A percentile compares a stretch with the other conserved stretches of the same genome.
phyloP scores from a whole-genome alignment of 1,140 invertebrate genomes.

The Lineus longissimus region DNA sequence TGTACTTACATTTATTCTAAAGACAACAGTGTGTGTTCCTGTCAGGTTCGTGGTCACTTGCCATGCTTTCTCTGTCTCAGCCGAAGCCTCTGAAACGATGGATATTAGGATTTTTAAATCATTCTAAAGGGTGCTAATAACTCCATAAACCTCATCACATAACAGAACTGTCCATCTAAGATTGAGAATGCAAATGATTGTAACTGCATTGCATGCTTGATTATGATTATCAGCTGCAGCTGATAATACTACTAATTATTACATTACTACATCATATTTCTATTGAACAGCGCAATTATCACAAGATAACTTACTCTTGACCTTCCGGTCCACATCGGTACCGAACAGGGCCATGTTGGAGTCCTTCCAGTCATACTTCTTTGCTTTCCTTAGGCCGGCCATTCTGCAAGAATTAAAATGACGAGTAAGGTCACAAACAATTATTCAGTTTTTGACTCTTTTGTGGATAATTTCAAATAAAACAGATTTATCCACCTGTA shows the following conservation, averaged over 20 bases:
- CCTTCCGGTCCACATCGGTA: conserved; percentile 31
- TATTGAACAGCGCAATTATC: not conserved
- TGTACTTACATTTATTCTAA: conserved; percentile 2
- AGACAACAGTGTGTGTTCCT: not conserved
- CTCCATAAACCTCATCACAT: no score
- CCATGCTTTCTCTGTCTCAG: conserved; percentile 29
- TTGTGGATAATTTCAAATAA: no score
- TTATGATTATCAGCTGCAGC: no score
- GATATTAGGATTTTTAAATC: not conserved
- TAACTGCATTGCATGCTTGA: no score
- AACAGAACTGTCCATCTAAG: no score
- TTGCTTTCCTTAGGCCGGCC: conserved; percentile 31
- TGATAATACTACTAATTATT: no score
- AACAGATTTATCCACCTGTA: no score
- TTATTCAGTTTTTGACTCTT: no score
- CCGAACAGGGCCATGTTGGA: conserved; percentile 42
- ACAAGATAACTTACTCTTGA: conserved; percentile 39
- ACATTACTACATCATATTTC: no score
- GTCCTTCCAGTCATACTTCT: conserved; percentile 48
- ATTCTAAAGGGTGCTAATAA: no score
- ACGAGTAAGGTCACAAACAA: no score
- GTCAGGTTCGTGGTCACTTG: conserved; percentile 17
- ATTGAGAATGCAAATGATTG: no score
- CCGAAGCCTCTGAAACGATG: conserved; percentile 18
- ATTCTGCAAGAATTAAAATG: conserved; percentile 2